Evolutionary conservation across 2,888 invertebrate genomes (phyloP).

Genomic region (Hyposoter dolosus): DNA sequence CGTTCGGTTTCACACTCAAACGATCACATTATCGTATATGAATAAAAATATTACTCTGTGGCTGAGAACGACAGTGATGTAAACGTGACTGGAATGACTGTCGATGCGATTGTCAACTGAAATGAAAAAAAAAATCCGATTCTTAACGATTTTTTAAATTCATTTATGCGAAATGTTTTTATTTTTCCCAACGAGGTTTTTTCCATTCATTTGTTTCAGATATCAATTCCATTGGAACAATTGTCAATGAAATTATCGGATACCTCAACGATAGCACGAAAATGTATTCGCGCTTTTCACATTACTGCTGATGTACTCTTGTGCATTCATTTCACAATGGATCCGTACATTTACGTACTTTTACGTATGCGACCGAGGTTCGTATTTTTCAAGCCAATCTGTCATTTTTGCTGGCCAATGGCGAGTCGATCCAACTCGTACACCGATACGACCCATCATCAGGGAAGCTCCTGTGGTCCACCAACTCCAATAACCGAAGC

Average conservation of each 20-base stretch:
- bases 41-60: not conserved
- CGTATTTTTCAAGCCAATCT: constrained; percentile 80
- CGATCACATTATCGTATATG: constrained; percentile 52
- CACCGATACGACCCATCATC: constrained; percentile 81
- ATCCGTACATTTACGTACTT: constrained; percentile 93
- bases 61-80: not conserved
- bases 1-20: constrained; percentile 40
- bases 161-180: not conserved
- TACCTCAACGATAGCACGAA: constrained; percentile 69
- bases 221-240: constrained; percentile 89
- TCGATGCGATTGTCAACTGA: not conserved
- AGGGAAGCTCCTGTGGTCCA: constrained; percentile 80
- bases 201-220: constrained; percentile 84
- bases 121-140: not conserved
- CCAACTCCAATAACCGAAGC: constrained; percentile 83
- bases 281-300: constrained; percentile 85
- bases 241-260: constrained; percentile 77
- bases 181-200: not conserved
- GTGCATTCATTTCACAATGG: constrained; percentile 92
- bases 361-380: constrained; percentile 86
- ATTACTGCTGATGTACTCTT: constrained; percentile 90
- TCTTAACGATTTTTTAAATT: not conserved
- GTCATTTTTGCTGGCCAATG: constrained; percentile 80
- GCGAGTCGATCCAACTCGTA: constrained; percentile 81
- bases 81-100: not conserved